Percentiles rank a stretch among this genome's conserved stretches.
phyloP scores from a whole-genome alignment of 2,888 invertebrate genomes.

The Hemistola chrysoprasaria region DNA sequence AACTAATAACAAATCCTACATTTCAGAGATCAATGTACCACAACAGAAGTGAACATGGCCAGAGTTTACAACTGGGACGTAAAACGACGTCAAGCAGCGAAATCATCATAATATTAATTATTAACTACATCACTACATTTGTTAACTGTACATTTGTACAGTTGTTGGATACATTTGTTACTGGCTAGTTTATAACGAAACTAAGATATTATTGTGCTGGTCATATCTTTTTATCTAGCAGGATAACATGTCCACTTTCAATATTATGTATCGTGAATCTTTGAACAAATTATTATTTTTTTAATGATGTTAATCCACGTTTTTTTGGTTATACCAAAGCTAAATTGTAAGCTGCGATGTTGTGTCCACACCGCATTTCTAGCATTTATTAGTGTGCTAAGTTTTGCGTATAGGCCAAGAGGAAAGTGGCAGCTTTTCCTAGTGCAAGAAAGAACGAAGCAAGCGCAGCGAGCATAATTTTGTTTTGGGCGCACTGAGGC shows the following conservation, averaged over 20 bases:
- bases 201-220: conserved; percentile 5
- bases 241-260: not conserved
- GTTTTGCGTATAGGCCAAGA: no score
- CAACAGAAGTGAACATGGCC: conserved; percentile 99
- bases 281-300: conserved; percentile 7
- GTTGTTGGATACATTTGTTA: no score
- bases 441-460: no score
- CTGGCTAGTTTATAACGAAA: no score
- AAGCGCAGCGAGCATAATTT: no score
- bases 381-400: not conserved
- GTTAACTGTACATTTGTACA: no score
- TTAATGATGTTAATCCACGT: conserved; percentile 2
- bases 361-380: no score
- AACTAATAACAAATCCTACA: conserved; percentile 6
- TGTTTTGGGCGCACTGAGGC: no score
- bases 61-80: conserved; percentile 99
- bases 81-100: conserved; percentile 91
- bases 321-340: conserved; percentile 7
- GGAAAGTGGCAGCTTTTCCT: no score
- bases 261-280: conserved; percentile 1
- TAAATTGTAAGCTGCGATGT: conserved; percentile 3
- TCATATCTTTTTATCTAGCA: not conserved
- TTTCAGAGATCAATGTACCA: conserved; percentile 97
- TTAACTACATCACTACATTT: not conserved
- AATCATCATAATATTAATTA: conserved; percentile 45